Conservation (phyloP, 1,140 invertebrate genomes). For the Gyrodactylus bullatarudis region DNA sequence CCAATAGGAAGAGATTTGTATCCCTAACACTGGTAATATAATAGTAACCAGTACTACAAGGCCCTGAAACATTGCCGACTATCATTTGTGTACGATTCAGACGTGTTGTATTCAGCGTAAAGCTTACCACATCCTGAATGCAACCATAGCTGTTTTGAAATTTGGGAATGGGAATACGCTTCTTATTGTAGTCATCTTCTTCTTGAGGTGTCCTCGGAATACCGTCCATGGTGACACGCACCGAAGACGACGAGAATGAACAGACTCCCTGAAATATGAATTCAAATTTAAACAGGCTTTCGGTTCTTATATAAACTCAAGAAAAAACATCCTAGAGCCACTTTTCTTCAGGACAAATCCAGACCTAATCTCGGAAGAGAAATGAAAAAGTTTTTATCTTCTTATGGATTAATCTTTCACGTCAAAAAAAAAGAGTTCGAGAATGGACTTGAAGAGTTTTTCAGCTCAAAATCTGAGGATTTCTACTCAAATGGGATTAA, state of each 20-base stretch:
- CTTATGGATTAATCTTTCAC: too few relatives aligned
- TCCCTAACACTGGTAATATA: slow-evolving; percentile 20
- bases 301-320: too few relatives aligned
- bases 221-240: slow-evolving; percentile 19
- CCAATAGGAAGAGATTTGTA: slow-evolving; percentile 20
- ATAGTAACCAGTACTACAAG: slow-evolving; percentile 22
- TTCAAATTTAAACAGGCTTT: too few relatives aligned
- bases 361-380: too few relatives aligned
- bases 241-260: slow-evolving; percentile 16
- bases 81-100: slow-evolving; percentile 18
- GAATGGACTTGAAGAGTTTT: too few relatives aligned
- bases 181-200: slow-evolving; percentile 19
- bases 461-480: too few relatives aligned
- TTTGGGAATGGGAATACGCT: slow-evolving; percentile 20
- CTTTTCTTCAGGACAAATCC: too few relatives aligned
- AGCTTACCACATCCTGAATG: slow-evolving; percentile 17
- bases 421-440: too few relatives aligned
- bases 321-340: too few relatives aligned
- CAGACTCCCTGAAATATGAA: slow-evolving; percentile 15
- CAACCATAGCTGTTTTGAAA: slow-evolving; percentile 21
- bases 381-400: too few relatives aligned
- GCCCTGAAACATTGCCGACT: slow-evolving; percentile 21
- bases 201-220: slow-evolving; percentile 21
- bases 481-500: too few relatives aligned
- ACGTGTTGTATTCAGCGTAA: not conserved